Evolutionary conservation across 1,140 invertebrate genomes (phyloP), one percentile per base, ranked within the genome.

Genomic region (Condylostylus longicornis): DNA sequence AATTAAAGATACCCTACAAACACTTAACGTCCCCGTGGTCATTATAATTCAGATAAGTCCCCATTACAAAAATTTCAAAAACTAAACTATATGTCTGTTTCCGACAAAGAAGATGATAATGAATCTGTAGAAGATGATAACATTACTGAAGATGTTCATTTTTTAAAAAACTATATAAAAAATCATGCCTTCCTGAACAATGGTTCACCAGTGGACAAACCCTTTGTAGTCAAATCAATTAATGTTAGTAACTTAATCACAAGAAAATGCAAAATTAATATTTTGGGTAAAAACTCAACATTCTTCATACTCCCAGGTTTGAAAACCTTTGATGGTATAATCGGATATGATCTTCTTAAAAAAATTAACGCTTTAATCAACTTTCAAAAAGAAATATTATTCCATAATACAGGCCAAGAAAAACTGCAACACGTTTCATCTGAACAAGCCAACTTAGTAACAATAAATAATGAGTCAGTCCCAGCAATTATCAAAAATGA

Each of bases 101-200:
- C 20, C 13, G 19, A 20, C 33, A 19, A 13, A 10, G 33, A 34
- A 20, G 20, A 19, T 6, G 20, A 7, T 14, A 19, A 18, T 9
- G 31, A 9, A 5, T 6, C 8, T 7, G 23, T 8, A 33, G 18
- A 20, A 23, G 21, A 32, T 17, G 18, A 33, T 21, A 33, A 25
- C 20, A 25, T 39, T 19, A n/a, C 33, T 4, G 19, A 32, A 32
- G 38, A 39, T 33, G 33, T 31, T 10, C 30, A 22, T 25, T 12
- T 31, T 13, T 8, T 31, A 17, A 33, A 39, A 18, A 39, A 33
- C 27, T 39, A 39, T 28, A 37, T 37, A 18, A 37, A 37, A 19
- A 1, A 1, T 9, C 18, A 8, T 20, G 15, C 5, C 13, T 37
- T 30, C 29, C 13, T 37, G 14, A 37, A 37, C 27, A 23, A 9